Base-by-base conservation (phyloP, 2,113 vertebrate genomes). In the Willisornis vidua region DNA sequence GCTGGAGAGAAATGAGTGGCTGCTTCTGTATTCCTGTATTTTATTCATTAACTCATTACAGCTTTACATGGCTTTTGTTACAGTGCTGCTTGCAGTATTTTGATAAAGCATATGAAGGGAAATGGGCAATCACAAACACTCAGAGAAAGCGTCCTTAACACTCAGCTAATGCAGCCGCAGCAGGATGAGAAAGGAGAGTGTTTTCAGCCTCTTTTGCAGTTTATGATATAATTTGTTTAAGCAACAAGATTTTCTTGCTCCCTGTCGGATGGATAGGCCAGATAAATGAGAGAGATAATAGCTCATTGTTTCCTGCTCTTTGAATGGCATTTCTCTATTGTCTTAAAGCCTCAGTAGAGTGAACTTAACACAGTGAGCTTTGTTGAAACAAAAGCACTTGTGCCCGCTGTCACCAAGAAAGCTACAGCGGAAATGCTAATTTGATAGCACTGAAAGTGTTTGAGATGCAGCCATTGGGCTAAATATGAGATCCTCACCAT, bases 381-480 rank as follows among this genome's bases (percentile, higher is more conserved):
- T 97, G 95, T 96, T 88, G 90, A 90, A 96, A 97, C 85, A 94
- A 96, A 96, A 91, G 85, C 88, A 91, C 83, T 96, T 92, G 89
- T 96, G 80, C 84, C 73, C 35, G 17, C 1, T 81, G 82, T 91
- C 93, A 96, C 90, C 41, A 26, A 43, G 86, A 88, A 78, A 82
- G 39, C 75, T 78, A 24, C 73, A 49, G 61, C 92, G 67, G 86
- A 91, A 96, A 94, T 95, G 89, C 82, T 94, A 88, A 95, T 97
- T 94, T 85, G 37, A 33, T 92, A 52, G 66, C 41, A 63, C 41
- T 76, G 58, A 12, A 76, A 90, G 52, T 67, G 49, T 90, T 68
- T 93, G 93, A 91, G 87, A 37, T 88, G 84, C 51, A 94, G 77
- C 59, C 74, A 80, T 0, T 35, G 73, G 73, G 67, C 49, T 91